These are phyloP conservation scores for Pachliopta kotzebuea DNA, from an alignment of 2,888 invertebrate genomes.

Conservation along the genomic window DNA sequence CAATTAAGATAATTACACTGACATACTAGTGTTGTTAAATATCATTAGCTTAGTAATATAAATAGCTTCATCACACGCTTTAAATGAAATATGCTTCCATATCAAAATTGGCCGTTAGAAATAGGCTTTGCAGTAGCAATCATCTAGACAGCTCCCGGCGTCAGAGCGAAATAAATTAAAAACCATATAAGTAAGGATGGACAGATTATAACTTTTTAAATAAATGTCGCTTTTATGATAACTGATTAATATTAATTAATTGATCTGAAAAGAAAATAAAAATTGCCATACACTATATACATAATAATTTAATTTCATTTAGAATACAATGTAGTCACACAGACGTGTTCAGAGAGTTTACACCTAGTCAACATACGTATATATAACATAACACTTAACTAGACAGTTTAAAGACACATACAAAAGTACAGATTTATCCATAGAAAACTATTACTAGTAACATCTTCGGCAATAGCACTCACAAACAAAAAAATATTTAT, in stretches of 20 bases:
- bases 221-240: too few species aligned
- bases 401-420: conserved; percentile 35
- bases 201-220: too few species aligned
- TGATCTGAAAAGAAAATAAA: neutral
- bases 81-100: too few species aligned
- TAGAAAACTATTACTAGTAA: conserved; percentile 31
- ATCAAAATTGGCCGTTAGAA: too few species aligned
- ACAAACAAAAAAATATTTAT: neutral
- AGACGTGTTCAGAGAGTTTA: conserved; percentile 45
- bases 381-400: conserved; percentile 44
- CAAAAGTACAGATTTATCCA: conserved; percentile 26
- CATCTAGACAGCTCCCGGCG: too few species aligned
- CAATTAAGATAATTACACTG: too few species aligned
- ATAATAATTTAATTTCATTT: conserved; percentile 42
- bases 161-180: neutral
- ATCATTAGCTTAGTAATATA: too few species aligned
- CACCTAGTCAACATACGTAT: conserved; percentile 61
- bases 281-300: conserved; percentile 37
- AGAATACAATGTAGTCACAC: conserved; percentile 45
- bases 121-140: too few species aligned
- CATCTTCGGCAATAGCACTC: conserved; percentile 6
- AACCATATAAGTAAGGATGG: neutral
- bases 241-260: neutral
- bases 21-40: too few species aligned
- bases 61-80: too few species aligned